Conservation (phyloP, 1,140 invertebrate species). For the Propsilocerus akamusi region DNA sequence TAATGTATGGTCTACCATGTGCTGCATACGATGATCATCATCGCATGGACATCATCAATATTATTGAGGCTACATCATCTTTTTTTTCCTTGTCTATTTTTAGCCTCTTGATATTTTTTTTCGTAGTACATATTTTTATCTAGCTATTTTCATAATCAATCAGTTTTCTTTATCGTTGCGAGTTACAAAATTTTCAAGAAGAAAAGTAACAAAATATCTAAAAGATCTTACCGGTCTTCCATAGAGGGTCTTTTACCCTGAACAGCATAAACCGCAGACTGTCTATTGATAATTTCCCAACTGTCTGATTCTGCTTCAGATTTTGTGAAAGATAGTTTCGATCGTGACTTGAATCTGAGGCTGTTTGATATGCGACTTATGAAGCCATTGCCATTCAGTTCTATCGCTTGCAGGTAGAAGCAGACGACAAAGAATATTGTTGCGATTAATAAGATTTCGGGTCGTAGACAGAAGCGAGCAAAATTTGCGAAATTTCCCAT, state of each 20-base stretch:
- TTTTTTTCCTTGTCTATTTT: not conserved
- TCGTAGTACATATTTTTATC: too few relatives aligned
- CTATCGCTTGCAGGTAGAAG: constrained; percentile 57
- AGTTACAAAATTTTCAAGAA: too few relatives aligned
- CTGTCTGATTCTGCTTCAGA: constrained; percentile 36
- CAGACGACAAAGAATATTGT: constrained; percentile 45
- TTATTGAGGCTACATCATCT: not conserved
- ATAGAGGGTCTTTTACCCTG: constrained; percentile 75
- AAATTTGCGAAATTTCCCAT: constrained; percentile 51
- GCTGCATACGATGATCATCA: too few relatives aligned
- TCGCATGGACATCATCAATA: not conserved
- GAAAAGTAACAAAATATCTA: too few relatives aligned
- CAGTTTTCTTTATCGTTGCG: too few relatives aligned
- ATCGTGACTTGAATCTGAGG: constrained; percentile 35
- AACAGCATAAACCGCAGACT: constrained; percentile 70
- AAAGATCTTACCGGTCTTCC: constrained; percentile 54
- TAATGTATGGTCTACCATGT: too few relatives aligned
- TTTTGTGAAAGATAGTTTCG: constrained; percentile 29
- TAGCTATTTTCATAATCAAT: too few relatives aligned
- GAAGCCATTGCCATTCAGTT: constrained; percentile 56
- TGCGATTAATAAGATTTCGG: constrained; percentile 49
- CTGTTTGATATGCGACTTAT: constrained; percentile 51
- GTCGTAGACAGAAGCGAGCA: constrained; percentile 40
- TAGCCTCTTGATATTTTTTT: too few relatives aligned
- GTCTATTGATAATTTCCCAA: constrained; percentile 56